Conservation (phyloP, 2,113 vertebrate species). For the Empidonax alnorum region DNA sequence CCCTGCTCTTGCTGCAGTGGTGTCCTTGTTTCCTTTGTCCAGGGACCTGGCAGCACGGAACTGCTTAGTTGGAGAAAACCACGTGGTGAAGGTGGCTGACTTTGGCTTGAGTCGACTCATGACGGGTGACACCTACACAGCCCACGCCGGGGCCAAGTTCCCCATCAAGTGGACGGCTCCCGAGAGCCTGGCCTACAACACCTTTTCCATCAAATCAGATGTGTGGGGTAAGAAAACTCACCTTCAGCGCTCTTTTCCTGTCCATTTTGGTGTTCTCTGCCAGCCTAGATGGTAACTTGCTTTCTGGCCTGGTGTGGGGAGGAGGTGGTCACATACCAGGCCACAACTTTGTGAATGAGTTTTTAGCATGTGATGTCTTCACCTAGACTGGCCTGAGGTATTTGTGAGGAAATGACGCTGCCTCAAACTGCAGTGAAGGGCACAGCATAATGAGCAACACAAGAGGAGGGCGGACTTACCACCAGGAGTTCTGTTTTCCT, state of each 20-base stretch:
- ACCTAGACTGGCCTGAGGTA: not conserved
- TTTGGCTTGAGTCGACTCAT: constrained; percentile 95
- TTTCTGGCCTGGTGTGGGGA: not conserved
- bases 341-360: not conserved
- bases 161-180: constrained; percentile 99
- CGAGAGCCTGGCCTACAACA: constrained; percentile 97
- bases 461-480: not conserved
- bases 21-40: not conserved
- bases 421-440: not conserved
- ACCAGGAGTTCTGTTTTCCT: not conserved
- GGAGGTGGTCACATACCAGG: not conserved
- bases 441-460: not conserved
- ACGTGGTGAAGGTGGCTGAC: constrained; percentile 97
- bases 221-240: constrained; percentile 90
- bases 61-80: constrained; percentile 97
- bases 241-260: not conserved
- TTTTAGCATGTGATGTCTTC: not conserved
- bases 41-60: constrained; percentile 97
- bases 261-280: not conserved
- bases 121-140: constrained; percentile 99
- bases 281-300: not conserved
- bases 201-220: constrained; percentile 98
- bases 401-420: not conserved
- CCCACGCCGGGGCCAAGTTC: constrained; percentile 98
- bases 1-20: not conserved